Percentiles rank a stretch among this genome's conserved stretches.
Evolutionary conservation across 2,797 vertebrate species (phyloP).

Genomic region (Okamejei kenojei): DNA sequence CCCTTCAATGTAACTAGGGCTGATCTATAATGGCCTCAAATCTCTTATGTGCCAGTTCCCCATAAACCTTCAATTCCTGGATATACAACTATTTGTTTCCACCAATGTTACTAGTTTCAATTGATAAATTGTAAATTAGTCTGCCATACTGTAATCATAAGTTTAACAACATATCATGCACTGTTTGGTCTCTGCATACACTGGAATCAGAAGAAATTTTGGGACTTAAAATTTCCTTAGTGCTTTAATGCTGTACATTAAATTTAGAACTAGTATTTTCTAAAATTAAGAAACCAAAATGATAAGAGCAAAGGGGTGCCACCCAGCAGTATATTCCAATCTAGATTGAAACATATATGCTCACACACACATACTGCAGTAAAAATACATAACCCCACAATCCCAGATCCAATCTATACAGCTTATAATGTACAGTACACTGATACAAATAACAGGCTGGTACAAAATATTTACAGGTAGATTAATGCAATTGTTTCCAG

Average conservation of each 20-base stretch:
- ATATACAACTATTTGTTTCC: no score
- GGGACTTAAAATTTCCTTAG: background rate
- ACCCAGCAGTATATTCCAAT: background rate
- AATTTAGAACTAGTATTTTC: background rate
- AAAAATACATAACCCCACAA: conserved; percentile 9
- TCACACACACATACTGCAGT: background rate
- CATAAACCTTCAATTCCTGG: no score
- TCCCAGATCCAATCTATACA: background rate
- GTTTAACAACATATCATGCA: background rate
- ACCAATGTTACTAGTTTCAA: no score
- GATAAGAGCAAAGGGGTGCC: background rate
- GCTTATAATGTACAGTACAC: conserved; percentile 8
- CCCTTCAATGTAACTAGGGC: no score
- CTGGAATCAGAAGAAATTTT: background rate
- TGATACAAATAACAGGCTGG: background rate
- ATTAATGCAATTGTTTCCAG: conserved; percentile 26
- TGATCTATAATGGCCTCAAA: no score
- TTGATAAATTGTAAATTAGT: no score
- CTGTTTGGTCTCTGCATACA: background rate
- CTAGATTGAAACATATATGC: background rate
- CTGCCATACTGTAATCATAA: background rate
- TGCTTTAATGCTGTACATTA: conserved; percentile 17
- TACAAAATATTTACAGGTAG: conserved; percentile 36
- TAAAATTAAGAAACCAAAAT: background rate
- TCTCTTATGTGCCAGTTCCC: no score